phyloP scores from a whole-genome alignment of 2,888 invertebrate genomes.

The Pseudococcus longispinus region DNA sequence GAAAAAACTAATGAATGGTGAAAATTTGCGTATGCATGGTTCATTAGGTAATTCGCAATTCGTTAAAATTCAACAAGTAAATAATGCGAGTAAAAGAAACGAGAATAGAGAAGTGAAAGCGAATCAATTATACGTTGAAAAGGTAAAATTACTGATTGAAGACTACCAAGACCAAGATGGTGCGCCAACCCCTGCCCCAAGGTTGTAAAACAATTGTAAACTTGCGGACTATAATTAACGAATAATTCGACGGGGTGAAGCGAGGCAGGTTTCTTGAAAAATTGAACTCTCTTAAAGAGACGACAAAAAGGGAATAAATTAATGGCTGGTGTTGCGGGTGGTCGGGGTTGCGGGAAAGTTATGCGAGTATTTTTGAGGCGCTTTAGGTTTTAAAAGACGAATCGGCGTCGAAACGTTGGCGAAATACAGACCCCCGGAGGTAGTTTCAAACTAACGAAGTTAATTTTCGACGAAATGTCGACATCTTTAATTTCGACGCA shows the following conservation, averaged over 20 bases:
- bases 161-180: not conserved
- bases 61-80: conserved; percentile 45
- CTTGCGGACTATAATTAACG: conserved; percentile 5
- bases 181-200: not conserved
- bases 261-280: not conserved
- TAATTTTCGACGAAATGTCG: conserved; percentile 38
- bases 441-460: conserved; percentile 37
- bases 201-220: conserved; percentile 19
- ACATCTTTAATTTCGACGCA: conserved; percentile 28
- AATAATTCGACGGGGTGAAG: not conserved
- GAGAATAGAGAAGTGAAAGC: too few species aligned
- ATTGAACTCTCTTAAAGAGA: not conserved
- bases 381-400: not conserved
- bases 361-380: not conserved
- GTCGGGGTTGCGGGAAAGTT: not conserved
- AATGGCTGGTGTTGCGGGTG: not conserved
- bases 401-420: not conserved
- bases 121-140: conserved; percentile 33
- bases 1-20: conserved; percentile 19
- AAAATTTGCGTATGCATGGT: conserved; percentile 29
- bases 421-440: not conserved
- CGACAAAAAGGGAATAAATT: conserved; percentile 6
- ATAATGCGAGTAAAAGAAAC: conserved; percentile 2
- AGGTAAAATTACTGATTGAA: conserved; percentile 15
- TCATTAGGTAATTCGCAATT: conserved; percentile 33